These are phyloP conservation scores for Ramphastos sulfuratus DNA, from an alignment of 2,113 vertebrate species.

Conservation along the genomic window DNA sequence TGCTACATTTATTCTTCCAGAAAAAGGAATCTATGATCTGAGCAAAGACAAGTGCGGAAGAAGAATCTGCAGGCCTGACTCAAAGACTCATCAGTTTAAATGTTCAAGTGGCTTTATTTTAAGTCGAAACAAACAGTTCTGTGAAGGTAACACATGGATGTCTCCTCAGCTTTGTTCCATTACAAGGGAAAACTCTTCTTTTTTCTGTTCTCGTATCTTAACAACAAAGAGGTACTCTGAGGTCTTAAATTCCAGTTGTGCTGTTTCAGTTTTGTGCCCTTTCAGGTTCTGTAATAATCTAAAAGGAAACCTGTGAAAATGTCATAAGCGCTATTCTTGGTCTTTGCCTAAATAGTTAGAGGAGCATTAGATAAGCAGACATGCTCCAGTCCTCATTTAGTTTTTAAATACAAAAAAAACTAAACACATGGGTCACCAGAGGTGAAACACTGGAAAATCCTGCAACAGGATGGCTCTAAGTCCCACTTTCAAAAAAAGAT, in stretches of 20 bases:
- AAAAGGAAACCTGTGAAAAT: background rate
- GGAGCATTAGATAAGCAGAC: background rate
- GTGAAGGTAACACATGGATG: constrained; percentile 82
- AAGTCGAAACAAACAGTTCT: constrained; percentile 79
- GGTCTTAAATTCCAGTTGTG: background rate
- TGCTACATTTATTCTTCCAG: constrained; percentile 50
- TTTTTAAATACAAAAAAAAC: background rate
- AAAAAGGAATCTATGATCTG: constrained; percentile 67
- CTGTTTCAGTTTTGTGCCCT: background rate
- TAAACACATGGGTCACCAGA: background rate
- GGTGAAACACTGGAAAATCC: background rate
- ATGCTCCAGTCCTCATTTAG: background rate
- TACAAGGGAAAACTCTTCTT: background rate
- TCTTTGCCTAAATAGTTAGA: background rate
- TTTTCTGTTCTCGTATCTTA: background rate
- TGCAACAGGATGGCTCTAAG: background rate
- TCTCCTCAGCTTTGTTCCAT: background rate
- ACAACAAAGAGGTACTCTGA: background rate
- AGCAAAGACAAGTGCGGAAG: constrained; percentile 67
- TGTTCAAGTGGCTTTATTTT: constrained; percentile 84
- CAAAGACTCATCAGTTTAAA: constrained; percentile 64
- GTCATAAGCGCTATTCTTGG: background rate
- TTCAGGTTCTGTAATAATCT: background rate
- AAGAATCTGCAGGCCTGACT: constrained; percentile 70
- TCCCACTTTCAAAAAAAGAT: background rate